Percentiles rank a stretch among this genome's conserved stretches.
Evolutionary conservation across 2,113 vertebrate species (phyloP).

Genomic region (Rattus rattus): DNA sequence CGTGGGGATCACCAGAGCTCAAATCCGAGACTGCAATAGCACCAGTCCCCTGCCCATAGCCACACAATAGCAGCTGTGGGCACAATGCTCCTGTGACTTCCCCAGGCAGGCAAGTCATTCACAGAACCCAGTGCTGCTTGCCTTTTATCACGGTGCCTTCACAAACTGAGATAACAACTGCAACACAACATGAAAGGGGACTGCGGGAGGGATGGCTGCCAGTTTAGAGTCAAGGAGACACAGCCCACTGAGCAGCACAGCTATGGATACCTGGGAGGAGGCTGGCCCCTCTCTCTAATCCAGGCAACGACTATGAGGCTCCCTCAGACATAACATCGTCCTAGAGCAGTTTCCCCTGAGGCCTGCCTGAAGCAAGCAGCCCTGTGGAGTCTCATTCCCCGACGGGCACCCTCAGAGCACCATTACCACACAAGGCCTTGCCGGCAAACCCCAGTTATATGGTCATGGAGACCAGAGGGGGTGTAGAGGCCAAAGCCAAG

Average conservation of each 20-base stretch:
- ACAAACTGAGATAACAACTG: not conserved
- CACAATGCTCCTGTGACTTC: not conserved
- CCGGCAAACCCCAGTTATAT: not conserved
- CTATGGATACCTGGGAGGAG: not conserved
- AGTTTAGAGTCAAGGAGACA: not conserved
- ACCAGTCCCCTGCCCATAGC: not conserved
- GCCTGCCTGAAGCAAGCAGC: not conserved
- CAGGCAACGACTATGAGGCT: not conserved
- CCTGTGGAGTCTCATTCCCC: not conserved
- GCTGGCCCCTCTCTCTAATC: not conserved
- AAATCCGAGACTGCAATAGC: not conserved
- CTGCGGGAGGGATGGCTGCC: not conserved
- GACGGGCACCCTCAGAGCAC: not conserved
- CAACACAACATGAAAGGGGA: accelerated
- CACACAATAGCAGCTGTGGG: not conserved
- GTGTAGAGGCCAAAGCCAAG: not conserved
- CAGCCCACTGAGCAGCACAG: not conserved
- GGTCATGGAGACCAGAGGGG: not conserved
- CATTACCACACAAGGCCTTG: not conserved
- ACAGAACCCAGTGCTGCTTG: not conserved
- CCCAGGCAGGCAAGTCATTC: not conserved
- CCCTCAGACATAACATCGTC: not conserved
- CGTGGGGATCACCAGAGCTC: not conserved
- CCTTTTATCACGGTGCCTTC: not conserved
- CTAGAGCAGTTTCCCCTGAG: no score